Percentiles rank a stretch among this genome's conserved stretches.
These are phyloP conservation scores for Pipra filicauda DNA, from an alignment of 2,113 vertebrate species.

Conservation along the genomic window DNA sequence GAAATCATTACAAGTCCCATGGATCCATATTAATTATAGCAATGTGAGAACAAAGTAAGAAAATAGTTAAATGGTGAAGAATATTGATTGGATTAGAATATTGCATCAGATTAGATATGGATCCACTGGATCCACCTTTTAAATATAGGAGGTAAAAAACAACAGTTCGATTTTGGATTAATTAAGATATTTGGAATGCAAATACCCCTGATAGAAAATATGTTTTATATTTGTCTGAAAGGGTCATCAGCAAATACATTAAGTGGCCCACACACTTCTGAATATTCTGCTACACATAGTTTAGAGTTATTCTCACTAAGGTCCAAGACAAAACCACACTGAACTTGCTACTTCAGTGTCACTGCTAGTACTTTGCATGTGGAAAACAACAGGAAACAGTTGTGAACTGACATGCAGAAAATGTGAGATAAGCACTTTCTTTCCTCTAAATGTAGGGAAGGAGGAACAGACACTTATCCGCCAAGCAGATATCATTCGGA, in stretches of 20 bases:
- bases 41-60: constrained; percentile 22
- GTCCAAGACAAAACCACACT: neutral
- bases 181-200: neutral
- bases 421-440: neutral
- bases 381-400: neutral
- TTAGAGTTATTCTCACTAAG: neutral
- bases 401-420: neutral
- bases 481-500: neutral
- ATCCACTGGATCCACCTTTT: neutral
- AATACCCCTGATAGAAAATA: neutral
- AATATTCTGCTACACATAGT: neutral
- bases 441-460: neutral
- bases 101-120: neutral
- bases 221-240: neutral
- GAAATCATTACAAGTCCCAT: neutral
- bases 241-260: neutral
- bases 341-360: neutral
- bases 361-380: neutral
- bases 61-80: constrained; percentile 27
- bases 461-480: neutral
- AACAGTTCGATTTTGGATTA: constrained; percentile 5
- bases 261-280: neutral
- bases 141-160: constrained; percentile 4
- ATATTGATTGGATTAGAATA: too few species aligned
- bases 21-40: constrained; percentile 30